Evolutionary conservation across 2,113 vertebrate genomes (phyloP).

Genomic region (Myrmecophaga tridactyla): DNA sequence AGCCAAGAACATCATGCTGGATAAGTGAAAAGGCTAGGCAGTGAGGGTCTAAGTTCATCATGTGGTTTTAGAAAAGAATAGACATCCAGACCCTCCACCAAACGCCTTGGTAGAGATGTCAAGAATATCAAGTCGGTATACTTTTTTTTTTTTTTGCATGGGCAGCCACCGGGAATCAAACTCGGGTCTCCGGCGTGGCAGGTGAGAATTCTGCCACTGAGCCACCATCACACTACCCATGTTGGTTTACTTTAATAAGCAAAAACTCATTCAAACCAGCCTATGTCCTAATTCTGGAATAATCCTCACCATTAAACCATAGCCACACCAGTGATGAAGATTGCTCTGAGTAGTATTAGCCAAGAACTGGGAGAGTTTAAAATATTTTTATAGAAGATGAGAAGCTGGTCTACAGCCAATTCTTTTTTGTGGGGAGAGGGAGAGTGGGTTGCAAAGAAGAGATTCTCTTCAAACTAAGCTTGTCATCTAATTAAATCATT

Average conservation of each 20-base stretch:
- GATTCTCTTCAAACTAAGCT: slow-evolving; percentile 57
- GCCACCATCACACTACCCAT: too few species aligned
- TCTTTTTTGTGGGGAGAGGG: neutral
- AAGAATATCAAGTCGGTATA: neutral
- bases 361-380: slow-evolving; percentile 30
- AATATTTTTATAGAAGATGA: slow-evolving; percentile 46
- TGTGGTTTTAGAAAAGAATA: slow-evolving; percentile 20
- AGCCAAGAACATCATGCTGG: neutral
- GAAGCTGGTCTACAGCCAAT: neutral
- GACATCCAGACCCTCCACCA: neutral
- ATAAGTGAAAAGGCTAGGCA: neutral
- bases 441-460: slow-evolving; percentile 22
- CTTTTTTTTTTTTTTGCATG: too few species aligned
- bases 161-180: too few species aligned
- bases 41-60: neutral
- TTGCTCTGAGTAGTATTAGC: neutral
- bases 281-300: neutral
- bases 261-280: slow-evolving; percentile 5
- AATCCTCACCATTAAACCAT: neutral
- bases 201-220: too few species aligned
- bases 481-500: slow-evolving; percentile 54
- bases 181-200: too few species aligned
- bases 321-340: neutral
- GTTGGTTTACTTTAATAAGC: too few species aligned
- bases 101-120: neutral